Evolutionary conservation across 2,113 vertebrate genomes (phyloP).

Genomic region (Tylochromis polylepis): DNA sequence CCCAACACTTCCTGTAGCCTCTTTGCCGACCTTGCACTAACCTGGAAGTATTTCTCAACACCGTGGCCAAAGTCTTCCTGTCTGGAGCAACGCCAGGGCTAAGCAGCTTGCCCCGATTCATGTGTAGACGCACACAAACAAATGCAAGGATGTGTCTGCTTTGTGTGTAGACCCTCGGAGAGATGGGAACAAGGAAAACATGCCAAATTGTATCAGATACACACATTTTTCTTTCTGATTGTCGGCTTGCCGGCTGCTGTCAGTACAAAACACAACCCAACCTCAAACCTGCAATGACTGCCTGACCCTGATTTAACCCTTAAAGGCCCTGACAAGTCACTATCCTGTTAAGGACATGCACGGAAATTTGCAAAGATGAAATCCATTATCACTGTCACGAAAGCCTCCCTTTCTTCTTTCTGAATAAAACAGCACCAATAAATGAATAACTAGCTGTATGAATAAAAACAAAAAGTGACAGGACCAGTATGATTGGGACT

Average conservation of each 20-base stretch:
- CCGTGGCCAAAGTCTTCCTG: constrained; percentile 41
- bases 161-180: not conserved
- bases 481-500: constrained; percentile 18
- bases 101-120: constrained; percentile 11
- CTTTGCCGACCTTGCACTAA: constrained; percentile 30
- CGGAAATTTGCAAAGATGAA: not conserved
- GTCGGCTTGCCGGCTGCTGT: not conserved
- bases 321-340: not conserved
- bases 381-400: not conserved
- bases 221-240: not conserved
- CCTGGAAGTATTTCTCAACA: constrained; percentile 68
- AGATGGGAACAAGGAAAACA: constrained; percentile 1
- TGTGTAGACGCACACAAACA: not conserved
- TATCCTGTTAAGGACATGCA: not conserved
- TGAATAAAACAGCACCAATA: constrained; percentile 47
- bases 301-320: not conserved
- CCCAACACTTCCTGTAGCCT: constrained; percentile 44
- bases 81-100: constrained; percentile 27
- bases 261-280: not conserved
- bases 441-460: constrained; percentile 57
- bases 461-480: constrained; percentile 52
- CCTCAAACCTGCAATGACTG: not conserved
- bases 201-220: not conserved
- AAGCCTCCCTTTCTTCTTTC: not conserved
- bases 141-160: not conserved